These are phyloP conservation scores for Falco rusticolus DNA, from an alignment of 2,797 vertebrate species.

Conservation along the genomic window DNA sequence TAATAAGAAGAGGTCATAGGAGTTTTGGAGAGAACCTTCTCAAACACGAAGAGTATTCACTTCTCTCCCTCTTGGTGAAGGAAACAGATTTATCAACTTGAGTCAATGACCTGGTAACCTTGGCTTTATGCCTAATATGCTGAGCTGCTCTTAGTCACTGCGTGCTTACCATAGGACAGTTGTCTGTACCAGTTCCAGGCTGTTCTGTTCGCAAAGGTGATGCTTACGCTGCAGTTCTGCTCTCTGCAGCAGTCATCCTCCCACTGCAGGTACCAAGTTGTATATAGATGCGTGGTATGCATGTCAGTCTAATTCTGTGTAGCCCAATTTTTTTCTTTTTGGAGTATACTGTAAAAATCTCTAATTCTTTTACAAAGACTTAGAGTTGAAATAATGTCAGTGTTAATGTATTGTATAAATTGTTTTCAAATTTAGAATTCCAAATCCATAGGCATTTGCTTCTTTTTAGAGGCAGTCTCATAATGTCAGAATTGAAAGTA, in stretches of 20 bases:
- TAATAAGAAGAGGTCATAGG: not conserved
- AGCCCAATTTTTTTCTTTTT: not conserved
- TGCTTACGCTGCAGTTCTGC: not conserved
- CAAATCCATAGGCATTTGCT: not conserved
- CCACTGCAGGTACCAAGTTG: not conserved
- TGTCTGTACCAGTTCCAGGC: rapidly evolving
- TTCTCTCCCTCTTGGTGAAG: not conserved
- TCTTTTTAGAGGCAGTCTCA: not conserved
- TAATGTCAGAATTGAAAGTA: not conserved
- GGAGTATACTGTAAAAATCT: not conserved
- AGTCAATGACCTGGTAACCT: not conserved
- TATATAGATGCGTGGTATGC: rapidly evolving
- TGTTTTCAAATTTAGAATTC: not conserved
- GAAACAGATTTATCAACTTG: not conserved
- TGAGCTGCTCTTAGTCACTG: not conserved
- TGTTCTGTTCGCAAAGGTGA: not conserved
- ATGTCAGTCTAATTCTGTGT: not conserved
- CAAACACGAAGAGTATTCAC: not conserved
- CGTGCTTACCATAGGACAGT: rapidly evolving
- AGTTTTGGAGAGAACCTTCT: not conserved
- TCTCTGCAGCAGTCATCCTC: not conserved
- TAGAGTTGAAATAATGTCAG: not conserved
- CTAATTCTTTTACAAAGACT: not conserved
- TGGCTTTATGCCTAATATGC: not conserved
- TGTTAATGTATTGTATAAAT: not conserved